Evolutionary conservation across 2,888 invertebrate genomes (phyloP), one percentile per base, ranked within the genome.

Genomic region (Eustalomyia histrio): DNA sequence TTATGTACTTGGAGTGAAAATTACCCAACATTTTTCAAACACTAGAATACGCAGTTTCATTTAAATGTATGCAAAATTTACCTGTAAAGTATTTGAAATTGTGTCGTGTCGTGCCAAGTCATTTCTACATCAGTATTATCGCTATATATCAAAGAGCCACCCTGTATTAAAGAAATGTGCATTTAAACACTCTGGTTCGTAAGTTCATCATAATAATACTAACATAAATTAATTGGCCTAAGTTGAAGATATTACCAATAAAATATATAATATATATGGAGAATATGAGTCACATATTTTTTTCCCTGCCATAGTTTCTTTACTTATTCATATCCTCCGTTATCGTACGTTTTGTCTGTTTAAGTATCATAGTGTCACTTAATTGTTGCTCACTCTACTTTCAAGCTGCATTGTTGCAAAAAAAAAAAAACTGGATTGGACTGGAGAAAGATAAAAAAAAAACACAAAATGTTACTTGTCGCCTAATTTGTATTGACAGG

Each of bases 401-500:
- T 21, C 52, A 60, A 53, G 14, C 47, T 72, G 78, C 65, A 60
- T 21, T 65, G 52, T 17, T 16, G 58, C 33, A 29, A 24, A 50
- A 57, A 43, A 39, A 16, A 50, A 29, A 21, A 60, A 60, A 29
- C 4, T 29, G 18, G 1, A 53, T 43, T 33, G 47, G 43, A 29
- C 9, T 14, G 12, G 29, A 58, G 47, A 58, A 33, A 69, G 18
- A 33, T 43, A 17, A 17, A 43, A 21, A 61, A 65, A 71, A 58
- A 57, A 57, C 24, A 24, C 83, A 85, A 84, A 84, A 80, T 84
- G 81, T 75, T 61, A 68, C 63, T 83, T 78, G 85, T 86, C 85
- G 85, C 86, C 86, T 86, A 86, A 86, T 84, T 85, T 86, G 85
- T 86, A 71, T 58, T 85, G 86, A 86, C 86, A 86, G 85, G 86